These are phyloP conservation scores for Benitochromis conjunctus DNA, from an alignment of 2,113 vertebrate genomes.

Conservation along the genomic window DNA sequence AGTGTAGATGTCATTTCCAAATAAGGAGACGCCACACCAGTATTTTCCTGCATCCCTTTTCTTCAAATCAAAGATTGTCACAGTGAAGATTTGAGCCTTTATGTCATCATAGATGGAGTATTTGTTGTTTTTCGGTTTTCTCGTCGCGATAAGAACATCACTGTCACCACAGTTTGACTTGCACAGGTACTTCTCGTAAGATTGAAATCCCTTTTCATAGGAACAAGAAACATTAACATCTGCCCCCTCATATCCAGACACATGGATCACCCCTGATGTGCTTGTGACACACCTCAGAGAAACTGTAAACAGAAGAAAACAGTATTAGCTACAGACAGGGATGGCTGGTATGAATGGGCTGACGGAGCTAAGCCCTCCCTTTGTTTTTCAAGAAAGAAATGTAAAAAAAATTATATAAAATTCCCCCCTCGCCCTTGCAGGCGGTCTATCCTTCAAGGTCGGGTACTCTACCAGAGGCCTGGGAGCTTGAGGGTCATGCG, in stretches of 20 bases:
- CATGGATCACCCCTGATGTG: neutral
- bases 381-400: too few species aligned
- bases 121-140: neutral
- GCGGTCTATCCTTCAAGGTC: too few species aligned
- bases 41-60: neutral
- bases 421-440: too few species aligned
- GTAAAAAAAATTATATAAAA: too few species aligned
- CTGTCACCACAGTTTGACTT: neutral
- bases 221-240: neutral
- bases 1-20: neutral
- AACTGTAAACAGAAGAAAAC: neutral
- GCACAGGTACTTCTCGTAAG: neutral
- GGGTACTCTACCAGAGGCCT: too few species aligned
- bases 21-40: constrained; percentile 15
- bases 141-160: rapidly evolving
- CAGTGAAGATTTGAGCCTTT: neutral
- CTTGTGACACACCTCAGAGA: neutral
- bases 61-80: neutral
- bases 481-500: too few species aligned
- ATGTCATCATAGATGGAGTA: neutral
- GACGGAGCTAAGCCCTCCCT: too few species aligned
- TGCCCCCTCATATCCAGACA: neutral
- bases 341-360: neutral
- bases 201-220: neutral
- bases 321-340: neutral